phyloP scores from a whole-genome alignment of 2,888 invertebrate genomes.

The Drosophila fulvimacula region DNA sequence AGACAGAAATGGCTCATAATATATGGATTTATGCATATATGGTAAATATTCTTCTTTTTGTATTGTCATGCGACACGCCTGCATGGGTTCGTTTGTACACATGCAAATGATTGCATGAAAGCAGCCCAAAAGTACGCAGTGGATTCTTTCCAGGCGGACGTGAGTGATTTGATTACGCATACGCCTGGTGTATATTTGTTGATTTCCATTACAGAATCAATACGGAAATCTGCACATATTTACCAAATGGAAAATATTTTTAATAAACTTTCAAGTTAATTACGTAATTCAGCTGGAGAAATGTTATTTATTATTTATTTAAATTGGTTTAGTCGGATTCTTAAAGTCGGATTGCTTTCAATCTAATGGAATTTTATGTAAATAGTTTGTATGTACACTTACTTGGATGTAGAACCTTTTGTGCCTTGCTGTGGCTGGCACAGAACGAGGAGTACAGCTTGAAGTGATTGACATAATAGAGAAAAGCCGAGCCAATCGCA shows the following conservation, averaged over 20 bases:
- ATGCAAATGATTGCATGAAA: conserved; percentile 12
- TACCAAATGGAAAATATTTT: neutral
- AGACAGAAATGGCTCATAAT: conserved; percentile 39
- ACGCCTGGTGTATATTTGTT: neutral
- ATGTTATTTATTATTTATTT: neutral
- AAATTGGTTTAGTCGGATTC: neutral
- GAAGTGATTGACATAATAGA: conserved; percentile 99
- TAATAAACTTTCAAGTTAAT: conserved; percentile 1
- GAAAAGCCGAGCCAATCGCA: conserved; percentile 97
- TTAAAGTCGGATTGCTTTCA: conserved; percentile 9
- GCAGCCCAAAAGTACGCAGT: conserved; percentile 9
- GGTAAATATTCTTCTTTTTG: conserved; percentile 51
- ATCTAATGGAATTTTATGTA: conserved; percentile 4
- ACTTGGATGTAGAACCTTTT: conserved; percentile 99
- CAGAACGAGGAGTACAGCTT: conserved; percentile 99
- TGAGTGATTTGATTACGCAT: conserved; percentile 25
- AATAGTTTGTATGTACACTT: conserved; percentile 86
- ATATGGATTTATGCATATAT: conserved; percentile 61
- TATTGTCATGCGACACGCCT: conserved; percentile 41
- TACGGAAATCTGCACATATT: neutral
- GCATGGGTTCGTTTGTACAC: conserved; percentile 7
- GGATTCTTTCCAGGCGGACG: conserved; percentile 14
- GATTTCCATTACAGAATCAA: conserved; percentile 6
- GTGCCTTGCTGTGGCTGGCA: conserved; percentile 99
- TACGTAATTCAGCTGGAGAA: neutral